These are phyloP conservation scores for Eupithecia exiguata DNA, from an alignment of 2,888 invertebrate genomes.

Conservation along the genomic window DNA sequence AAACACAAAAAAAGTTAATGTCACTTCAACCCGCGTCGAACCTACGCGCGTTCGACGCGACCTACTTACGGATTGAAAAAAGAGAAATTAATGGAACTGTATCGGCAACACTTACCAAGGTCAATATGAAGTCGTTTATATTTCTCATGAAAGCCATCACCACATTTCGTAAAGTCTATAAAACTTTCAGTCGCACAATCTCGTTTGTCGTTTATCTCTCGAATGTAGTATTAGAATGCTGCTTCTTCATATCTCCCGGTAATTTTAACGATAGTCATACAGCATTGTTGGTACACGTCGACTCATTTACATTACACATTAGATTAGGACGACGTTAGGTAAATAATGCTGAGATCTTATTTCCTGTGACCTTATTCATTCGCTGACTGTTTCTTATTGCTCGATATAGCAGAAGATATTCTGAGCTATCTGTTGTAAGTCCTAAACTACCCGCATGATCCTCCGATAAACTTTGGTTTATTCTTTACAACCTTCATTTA, in stretches of 20 bases:
- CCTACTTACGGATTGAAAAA: too few relatives aligned
- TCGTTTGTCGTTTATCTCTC: conserved; percentile 64
- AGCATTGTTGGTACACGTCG: conserved; percentile 65
- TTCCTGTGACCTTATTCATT: conserved; percentile 65
- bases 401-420: not conserved
- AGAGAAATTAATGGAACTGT: not conserved
- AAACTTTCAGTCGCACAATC: conserved; percentile 56
- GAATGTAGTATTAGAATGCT: conserved; percentile 65
- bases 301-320: conserved; percentile 65
- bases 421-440: not conserved
- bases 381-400: not conserved
- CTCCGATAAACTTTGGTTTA: not conserved
- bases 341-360: conserved; percentile 75
- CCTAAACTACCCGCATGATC: not conserved
- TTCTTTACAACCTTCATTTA: not conserved
- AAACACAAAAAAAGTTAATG: too few relatives aligned
- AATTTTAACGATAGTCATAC: conserved; percentile 64
- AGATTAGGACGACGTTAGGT: conserved; percentile 71
- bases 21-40: too few relatives aligned
- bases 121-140: conserved; percentile 57
- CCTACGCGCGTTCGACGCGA: too few relatives aligned
- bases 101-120: conserved; percentile 57
- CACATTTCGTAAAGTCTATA: conserved; percentile 50
- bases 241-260: conserved; percentile 52
- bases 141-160: conserved; percentile 63